phyloP scores from a whole-genome alignment of 2,888 invertebrate genomes.

The Orthosia gothica region DNA sequence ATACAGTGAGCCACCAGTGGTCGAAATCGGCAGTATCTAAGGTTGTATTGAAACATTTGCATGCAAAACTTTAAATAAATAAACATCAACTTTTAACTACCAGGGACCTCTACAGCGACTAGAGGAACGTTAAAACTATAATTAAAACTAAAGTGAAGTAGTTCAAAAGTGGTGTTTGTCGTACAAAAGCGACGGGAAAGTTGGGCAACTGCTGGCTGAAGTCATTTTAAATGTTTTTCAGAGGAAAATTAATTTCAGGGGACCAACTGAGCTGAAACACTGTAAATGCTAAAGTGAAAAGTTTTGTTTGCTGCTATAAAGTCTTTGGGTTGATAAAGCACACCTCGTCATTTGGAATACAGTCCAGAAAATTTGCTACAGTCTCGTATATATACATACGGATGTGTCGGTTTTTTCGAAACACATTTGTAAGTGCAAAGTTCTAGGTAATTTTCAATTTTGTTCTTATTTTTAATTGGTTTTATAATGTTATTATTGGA shows the following conservation, averaged over 20 bases:
- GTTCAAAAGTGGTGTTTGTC: slow-evolving; percentile 61
- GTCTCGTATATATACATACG: background rate
- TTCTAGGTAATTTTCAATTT: no score
- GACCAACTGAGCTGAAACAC: slow-evolving; percentile 43
- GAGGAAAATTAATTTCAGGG: slow-evolving; percentile 49
- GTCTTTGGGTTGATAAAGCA: slow-evolving; percentile 8
- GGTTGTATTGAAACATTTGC: slow-evolving; percentile 29
- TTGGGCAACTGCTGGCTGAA: slow-evolving; percentile 43
- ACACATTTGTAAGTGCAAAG: no score
- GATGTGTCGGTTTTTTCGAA: no score
- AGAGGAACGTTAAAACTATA: slow-evolving; percentile 52
- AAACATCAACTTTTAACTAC: slow-evolving; percentile 35
- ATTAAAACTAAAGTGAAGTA: slow-evolving; percentile 58
- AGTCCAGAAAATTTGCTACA: background rate
- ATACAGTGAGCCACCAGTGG: background rate
- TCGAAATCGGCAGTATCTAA: background rate
- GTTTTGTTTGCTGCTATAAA: slow-evolving; percentile 29
- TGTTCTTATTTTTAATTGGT: no score
- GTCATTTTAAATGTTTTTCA: slow-evolving; percentile 61
- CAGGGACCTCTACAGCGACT: slow-evolving; percentile 19
- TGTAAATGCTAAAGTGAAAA: slow-evolving; percentile 47
- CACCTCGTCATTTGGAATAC: background rate
- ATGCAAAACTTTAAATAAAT: slow-evolving; percentile 14
- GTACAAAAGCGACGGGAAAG: slow-evolving; percentile 57
- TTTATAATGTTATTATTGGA: no score